Evolutionary conservation across 2,888 invertebrate genomes (phyloP).

Genomic region (Apamea sordens): DNA sequence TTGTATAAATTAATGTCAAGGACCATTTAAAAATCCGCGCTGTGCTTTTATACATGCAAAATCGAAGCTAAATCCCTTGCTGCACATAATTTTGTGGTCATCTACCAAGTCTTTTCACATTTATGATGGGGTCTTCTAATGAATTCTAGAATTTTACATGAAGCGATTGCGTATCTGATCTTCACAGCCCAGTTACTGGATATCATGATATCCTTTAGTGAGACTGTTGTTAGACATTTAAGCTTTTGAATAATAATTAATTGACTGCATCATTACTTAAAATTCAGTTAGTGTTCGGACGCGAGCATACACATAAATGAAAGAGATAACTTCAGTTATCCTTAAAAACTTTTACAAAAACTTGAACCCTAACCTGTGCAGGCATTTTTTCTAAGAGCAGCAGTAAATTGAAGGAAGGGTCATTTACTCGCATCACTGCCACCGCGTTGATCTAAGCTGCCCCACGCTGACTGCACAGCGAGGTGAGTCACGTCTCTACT

Average conservation of each 20-base stretch:
- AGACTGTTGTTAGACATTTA: neutral
- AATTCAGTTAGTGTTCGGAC: neutral
- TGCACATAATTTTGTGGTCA: neutral
- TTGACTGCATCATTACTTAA: neutral
- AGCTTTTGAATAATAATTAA: neutral
- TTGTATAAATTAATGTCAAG: neutral
- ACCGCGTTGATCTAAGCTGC: conserved; percentile 92
- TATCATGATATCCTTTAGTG: neutral
- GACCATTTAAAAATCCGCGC: neutral
- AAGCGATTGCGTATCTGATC: neutral
- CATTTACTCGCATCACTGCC: conserved; percentile 93
- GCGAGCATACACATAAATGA: neutral
- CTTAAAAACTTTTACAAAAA: neutral
- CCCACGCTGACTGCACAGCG: conserved; percentile 96
- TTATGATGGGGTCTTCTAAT: neutral
- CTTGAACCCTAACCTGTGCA: conserved; percentile 92
- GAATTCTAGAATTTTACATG: neutral
- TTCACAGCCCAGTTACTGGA: neutral
- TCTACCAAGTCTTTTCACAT: neutral
- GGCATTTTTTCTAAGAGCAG: conserved; percentile 98
- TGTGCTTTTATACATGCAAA: neutral
- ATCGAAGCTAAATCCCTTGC: neutral
- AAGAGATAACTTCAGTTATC: neutral
- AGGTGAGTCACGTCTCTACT: conserved; percentile 98
- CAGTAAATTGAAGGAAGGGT: conserved; percentile 95